Percentiles rank a stretch among this genome's conserved stretches.
phyloP scores from a whole-genome alignment of 2,888 invertebrate genomes.

The Eurytoma californica region DNA sequence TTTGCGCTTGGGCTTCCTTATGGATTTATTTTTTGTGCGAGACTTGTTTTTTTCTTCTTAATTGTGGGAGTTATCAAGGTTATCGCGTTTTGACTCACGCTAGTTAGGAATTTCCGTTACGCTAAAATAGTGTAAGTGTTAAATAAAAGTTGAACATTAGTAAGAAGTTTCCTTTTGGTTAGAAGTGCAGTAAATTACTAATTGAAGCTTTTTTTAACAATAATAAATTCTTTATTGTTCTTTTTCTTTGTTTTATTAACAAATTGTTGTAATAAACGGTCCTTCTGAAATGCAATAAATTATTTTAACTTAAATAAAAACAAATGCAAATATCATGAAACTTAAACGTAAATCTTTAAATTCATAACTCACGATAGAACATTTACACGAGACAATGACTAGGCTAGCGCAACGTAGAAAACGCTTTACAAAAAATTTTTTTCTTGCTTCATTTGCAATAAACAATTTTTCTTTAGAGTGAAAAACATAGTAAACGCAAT shows the following conservation, averaged over 20 bases:
- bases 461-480: neutral
- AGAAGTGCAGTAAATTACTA: no score
- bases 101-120: no score
- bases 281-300: slow-evolving; percentile 42
- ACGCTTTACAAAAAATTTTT: neutral
- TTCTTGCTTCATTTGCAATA: slow-evolving; percentile 1
- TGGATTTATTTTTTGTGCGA: no score
- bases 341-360: slow-evolving; percentile 36
- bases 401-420: slow-evolving; percentile 10
- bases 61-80: no score
- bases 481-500: neutral
- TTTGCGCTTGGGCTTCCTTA: no score
- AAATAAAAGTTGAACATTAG: no score
- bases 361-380: slow-evolving; percentile 35
- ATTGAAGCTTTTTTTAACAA: slow-evolving; percentile 12
- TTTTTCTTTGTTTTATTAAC: slow-evolving; percentile 35
- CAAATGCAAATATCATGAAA: slow-evolving; percentile 42
- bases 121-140: no score
- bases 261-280: slow-evolving; percentile 28
- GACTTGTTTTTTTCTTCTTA: no score
- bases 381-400: slow-evolving; percentile 4
- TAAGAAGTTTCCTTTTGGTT: no score
- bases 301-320: slow-evolving; percentile 33
- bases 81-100: no score
- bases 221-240: slow-evolving; percentile 42